Conservation (phyloP, 1,140 invertebrate species). For the Nasonia longicornis region DNA sequence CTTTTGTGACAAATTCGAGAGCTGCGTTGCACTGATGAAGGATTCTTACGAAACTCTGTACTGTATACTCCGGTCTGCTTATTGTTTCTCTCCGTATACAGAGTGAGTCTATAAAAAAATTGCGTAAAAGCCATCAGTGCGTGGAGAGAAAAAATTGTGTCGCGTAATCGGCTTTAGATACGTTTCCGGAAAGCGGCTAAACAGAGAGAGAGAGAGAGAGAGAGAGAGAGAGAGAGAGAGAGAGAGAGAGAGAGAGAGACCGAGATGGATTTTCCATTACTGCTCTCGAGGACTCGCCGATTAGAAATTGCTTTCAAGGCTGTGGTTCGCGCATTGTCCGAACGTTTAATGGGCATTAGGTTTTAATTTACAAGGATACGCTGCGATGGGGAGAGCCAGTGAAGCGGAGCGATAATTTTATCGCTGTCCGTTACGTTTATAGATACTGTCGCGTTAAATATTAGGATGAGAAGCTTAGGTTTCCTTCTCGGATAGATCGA, state of each 20-base stretch:
- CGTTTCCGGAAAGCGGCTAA: neutral
- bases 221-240: too few relatives aligned
- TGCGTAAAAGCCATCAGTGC: neutral
- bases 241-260: too few relatives aligned
- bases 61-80: neutral
- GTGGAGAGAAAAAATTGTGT: neutral
- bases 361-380: neutral
- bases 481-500: too few relatives aligned
- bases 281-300: neutral
- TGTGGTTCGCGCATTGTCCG: neutral
- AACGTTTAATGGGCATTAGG: neutral
- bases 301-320: neutral
- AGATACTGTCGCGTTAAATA: too few relatives aligned
- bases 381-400: too few relatives aligned
- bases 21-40: too few relatives aligned
- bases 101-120: neutral
- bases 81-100: neutral
- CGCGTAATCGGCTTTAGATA: neutral
- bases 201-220: neutral
- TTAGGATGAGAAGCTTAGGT: too few relatives aligned
- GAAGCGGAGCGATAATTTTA: too few relatives aligned
- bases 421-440: too few relatives aligned
- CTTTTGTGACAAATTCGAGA: too few relatives aligned
- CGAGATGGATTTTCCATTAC: neutral
- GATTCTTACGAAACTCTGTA: neutral